phyloP scores from a whole-genome alignment of 1,140 invertebrate species.

The Phthorimaea operculella region DNA sequence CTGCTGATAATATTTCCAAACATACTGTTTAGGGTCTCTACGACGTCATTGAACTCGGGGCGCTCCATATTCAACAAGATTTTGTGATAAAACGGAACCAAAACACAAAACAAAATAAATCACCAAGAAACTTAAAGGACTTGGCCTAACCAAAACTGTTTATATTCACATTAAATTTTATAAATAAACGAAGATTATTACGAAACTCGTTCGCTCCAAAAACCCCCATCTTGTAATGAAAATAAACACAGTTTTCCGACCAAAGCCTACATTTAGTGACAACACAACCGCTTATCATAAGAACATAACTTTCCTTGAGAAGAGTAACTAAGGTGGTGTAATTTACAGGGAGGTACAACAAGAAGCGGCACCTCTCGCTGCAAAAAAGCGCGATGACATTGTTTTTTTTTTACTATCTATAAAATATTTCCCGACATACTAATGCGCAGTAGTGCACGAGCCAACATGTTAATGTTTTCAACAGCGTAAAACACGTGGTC shows the following conservation, averaged over 20 bases:
- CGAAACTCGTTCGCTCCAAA: not conserved
- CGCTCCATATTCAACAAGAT: not conserved
- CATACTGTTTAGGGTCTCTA: conserved; percentile 36
- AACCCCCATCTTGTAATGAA: not conserved
- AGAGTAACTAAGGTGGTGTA: too few species aligned
- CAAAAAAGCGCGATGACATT: too few species aligned
- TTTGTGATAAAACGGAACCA: too few species aligned
- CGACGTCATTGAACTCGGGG: conserved; percentile 17
- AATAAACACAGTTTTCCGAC: not conserved
- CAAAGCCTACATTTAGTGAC: not conserved
- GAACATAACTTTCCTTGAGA: too few species aligned
- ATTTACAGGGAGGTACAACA: too few species aligned
- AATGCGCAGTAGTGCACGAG: too few species aligned
- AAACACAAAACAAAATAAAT: not conserved
- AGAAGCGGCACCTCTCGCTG: too few species aligned
- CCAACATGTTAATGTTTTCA: too few species aligned
- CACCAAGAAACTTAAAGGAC: not conserved
- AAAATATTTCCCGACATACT: too few species aligned
- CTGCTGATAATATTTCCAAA: conserved; percentile 38
- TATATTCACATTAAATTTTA: conserved; percentile 1
- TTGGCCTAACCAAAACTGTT: not conserved
- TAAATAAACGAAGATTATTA: conserved; percentile 8
- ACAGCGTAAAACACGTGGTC: too few species aligned
- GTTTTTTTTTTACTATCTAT: too few species aligned
- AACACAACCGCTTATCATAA: too few species aligned